Conservation (phyloP, 1,140 invertebrate genomes). For the Mylabris phalerata region DNA sequence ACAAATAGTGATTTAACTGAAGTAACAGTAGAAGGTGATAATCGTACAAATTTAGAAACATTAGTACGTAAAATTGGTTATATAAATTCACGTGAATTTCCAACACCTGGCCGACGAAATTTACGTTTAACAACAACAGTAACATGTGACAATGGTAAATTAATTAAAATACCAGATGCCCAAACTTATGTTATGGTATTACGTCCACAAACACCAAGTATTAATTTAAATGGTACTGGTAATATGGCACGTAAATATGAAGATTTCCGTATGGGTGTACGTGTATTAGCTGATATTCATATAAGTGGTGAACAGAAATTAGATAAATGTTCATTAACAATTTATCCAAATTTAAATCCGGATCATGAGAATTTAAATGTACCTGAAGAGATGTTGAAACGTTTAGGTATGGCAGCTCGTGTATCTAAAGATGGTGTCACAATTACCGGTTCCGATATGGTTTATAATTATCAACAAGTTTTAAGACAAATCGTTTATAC, state of each 20-base stretch:
- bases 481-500: slow-evolving; percentile 86
- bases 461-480: slow-evolving; percentile 77
- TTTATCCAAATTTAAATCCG: slow-evolving; percentile 89
- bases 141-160: slow-evolving; percentile 63
- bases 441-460: slow-evolving; percentile 75
- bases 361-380: slow-evolving; percentile 83
- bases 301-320: slow-evolving; percentile 40
- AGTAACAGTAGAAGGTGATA: slow-evolving; percentile 84
- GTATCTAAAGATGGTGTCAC: slow-evolving; percentile 77
- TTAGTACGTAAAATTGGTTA: slow-evolving; percentile 84
- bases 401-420: slow-evolving; percentile 54
- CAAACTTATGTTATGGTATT: slow-evolving; percentile 84
- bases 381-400: slow-evolving; percentile 64
- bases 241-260: slow-evolving; percentile 80
- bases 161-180: slow-evolving; percentile 63
- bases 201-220: slow-evolving; percentile 75
- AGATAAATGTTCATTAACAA: slow-evolving; percentile 85
- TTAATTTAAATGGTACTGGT: slow-evolving; percentile 73
- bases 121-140: slow-evolving; percentile 76
- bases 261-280: slow-evolving; percentile 73
- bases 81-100: slow-evolving; percentile 81
- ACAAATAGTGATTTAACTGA: slow-evolving; percentile 78
- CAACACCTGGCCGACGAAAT: slow-evolving; percentile 85
- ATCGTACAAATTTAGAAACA: slow-evolving; percentile 81
- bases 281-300: slow-evolving; percentile 11